Conservation (phyloP, 2,113 vertebrate genomes). For the Jacana jacana region DNA sequence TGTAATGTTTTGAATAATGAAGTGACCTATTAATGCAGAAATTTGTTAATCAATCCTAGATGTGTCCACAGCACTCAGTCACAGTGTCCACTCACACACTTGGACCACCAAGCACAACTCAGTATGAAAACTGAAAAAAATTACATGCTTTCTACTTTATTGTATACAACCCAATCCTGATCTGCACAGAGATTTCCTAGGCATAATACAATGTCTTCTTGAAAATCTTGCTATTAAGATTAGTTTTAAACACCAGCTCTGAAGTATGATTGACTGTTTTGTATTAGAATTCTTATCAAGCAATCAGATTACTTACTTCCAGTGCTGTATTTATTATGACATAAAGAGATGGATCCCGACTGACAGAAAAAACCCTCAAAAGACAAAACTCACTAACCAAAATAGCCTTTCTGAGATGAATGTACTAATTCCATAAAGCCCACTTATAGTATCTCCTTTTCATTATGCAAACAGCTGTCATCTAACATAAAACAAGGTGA, state of each 20-base stretch:
- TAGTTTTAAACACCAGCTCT: neutral
- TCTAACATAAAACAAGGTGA: neutral
- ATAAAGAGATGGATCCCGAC: neutral
- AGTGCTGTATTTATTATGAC: neutral
- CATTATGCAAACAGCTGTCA: constrained; percentile 6
- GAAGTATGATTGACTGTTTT: neutral
- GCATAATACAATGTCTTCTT: neutral
- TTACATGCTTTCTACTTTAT: neutral
- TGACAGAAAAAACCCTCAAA: neutral
- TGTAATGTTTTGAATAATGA: neutral
- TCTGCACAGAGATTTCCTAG: neutral
- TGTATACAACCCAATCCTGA: neutral
- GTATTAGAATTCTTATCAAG: neutral
- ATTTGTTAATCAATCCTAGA: neutral
- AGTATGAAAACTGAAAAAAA: neutral
- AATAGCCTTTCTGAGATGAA: constrained; percentile 23
- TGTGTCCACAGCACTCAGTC: neutral
- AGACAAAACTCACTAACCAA: constrained; percentile 1
- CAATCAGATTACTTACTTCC: neutral
- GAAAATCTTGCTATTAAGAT: neutral
- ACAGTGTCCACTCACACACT: no score
- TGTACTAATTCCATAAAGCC: constrained; percentile 13
- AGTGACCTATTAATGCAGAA: neutral
- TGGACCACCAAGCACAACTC: neutral
- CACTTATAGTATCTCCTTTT: neutral